Evolutionary conservation across 1,140 invertebrate species (phyloP).

Genomic region (Leptinotarsa lineolata): DNA sequence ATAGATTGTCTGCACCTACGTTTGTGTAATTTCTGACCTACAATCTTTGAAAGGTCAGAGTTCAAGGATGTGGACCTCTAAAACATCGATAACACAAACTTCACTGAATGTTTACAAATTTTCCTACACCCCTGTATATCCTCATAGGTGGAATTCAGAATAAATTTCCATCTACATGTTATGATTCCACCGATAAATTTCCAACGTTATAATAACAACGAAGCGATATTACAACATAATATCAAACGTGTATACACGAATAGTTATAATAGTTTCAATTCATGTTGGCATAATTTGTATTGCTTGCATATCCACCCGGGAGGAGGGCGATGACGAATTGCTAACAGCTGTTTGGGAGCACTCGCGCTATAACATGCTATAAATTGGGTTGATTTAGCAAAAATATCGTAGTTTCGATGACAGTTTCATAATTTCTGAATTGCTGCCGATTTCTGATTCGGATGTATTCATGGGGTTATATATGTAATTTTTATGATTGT

Average conservation of each 20-base stretch:
- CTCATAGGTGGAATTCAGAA: not conserved
- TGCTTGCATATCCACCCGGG: not conserved
- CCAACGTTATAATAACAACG: not conserved
- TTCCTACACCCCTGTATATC: too few relatives aligned
- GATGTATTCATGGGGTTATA: too few relatives aligned
- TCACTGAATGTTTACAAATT: too few relatives aligned
- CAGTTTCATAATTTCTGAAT: not conserved
- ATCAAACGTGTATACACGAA: not conserved
- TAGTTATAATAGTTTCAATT: slow-evolving; percentile 9
- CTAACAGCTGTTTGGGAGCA: not conserved
- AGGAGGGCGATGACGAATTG: not conserved
- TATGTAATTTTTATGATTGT: too few relatives aligned
- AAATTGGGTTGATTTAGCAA: slow-evolving; percentile 1
- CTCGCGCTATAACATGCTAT: not conserved
- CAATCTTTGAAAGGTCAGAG: too few relatives aligned
- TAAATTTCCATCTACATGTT: not conserved
- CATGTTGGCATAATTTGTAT: slow-evolving; percentile 1
- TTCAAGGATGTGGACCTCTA: too few relatives aligned
- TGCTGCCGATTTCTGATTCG: not conserved
- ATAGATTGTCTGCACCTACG: too few relatives aligned
- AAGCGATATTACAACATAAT: not conserved
- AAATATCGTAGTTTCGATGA: not conserved
- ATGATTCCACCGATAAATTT: not conserved
- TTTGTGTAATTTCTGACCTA: too few relatives aligned
- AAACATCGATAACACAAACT: too few relatives aligned